Percentiles rank a stretch among this genome's conserved stretches.
Evolutionary conservation across 2,113 vertebrate genomes (phyloP).

Genomic region (Cynopterus brachyotis): DNA sequence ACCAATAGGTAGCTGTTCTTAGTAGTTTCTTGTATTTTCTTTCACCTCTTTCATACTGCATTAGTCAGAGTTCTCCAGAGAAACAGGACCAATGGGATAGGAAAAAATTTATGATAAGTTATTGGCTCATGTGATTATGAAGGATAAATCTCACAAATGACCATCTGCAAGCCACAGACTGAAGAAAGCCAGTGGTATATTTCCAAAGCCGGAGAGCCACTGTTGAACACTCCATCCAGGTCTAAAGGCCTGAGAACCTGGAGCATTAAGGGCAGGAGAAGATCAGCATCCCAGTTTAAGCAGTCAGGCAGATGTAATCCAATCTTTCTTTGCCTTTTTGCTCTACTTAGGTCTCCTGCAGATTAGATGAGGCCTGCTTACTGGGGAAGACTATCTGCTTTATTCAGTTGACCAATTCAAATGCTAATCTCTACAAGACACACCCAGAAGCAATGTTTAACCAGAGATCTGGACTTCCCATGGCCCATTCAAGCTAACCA

Average conservation of each 20-base stretch:
- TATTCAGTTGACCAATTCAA: background rate
- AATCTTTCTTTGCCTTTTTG: background rate
- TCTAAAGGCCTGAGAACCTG: background rate
- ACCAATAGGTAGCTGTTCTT: background rate
- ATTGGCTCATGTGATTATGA: background rate
- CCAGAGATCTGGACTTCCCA: background rate
- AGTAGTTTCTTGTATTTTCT: background rate
- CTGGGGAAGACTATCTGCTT: background rate
- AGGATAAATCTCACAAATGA: background rate
- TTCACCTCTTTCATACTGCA: background rate
- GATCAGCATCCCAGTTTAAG: background rate
- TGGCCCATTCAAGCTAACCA: background rate
- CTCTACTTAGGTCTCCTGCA: background rate
- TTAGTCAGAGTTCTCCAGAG: background rate
- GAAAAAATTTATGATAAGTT: background rate
- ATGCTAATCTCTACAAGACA: background rate
- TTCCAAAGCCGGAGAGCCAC: background rate
- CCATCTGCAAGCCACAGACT: background rate
- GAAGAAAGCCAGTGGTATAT: background rate
- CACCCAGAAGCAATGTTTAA: background rate
- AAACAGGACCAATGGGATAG: background rate
- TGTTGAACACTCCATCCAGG: background rate
- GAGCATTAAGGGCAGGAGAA: background rate
- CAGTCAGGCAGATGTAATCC: too few relatives aligned
- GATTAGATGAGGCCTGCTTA: background rate